Evolutionary conservation across 1,140 invertebrate species (phyloP), one percentile per base, ranked within the genome.

Genomic region (Caligus rogercresseyi): DNA sequence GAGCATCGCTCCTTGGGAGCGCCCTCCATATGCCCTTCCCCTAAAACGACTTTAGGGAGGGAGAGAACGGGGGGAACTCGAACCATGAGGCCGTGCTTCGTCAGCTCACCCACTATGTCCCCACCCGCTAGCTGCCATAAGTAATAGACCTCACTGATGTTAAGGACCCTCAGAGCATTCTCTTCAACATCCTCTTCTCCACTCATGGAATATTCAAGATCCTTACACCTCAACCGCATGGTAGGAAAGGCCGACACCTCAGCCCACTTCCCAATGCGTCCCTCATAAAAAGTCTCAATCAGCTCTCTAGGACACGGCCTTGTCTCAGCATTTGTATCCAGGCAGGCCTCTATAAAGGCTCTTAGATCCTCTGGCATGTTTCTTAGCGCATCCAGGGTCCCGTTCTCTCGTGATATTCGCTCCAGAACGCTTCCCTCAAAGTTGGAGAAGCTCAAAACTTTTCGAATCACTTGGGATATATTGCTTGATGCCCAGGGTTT

Each of bases 91-190:
- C 89, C 90, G 73, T 92, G 87, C 71, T 87, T 88, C 69, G 89
- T 90, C 13, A 98, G 75, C 72, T 93, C 89, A 14, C 81, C 75
- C 64, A 88, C 84, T 52, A 94, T 84, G 76, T 97, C 91, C 1
- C 92, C 92, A 25, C 93, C 93, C 20, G 92, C 86, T 54, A 97
- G 74, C 70, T 89, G 85, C 94, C 94, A 98, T 69, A 92, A 80
- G 74, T 95, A 85, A 73, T 94, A 97, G 2, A 95, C 77, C 70
- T 89, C 85, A 63, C 86, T 78, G 68, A 91, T 74, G 63, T 78
- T 78, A 65, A 83, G 77, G 25, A 78, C 76, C 21, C 71, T 68
- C 57, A 78, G 65, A 75, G 72, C 65, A 75, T 73, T 52, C 62
- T 66, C 56, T 24, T 54, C 25, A 56, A 23, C 24, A 19, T 53